Conservation (phyloP, 2,797 vertebrate species). For the Balearica regulorum region DNA sequence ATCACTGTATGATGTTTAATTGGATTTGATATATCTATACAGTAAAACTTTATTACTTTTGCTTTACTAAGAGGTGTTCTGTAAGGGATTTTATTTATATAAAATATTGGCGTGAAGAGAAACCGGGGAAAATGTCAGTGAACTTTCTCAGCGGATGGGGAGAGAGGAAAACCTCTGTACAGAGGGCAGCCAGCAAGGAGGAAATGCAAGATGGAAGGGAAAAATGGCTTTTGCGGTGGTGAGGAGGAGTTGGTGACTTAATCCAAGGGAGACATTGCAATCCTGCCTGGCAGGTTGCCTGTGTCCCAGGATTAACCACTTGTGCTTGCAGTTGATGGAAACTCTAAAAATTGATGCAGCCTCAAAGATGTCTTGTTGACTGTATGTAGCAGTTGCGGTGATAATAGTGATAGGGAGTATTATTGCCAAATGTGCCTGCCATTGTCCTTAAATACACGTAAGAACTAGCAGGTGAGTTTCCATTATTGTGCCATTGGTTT, state of each 20-base stretch:
- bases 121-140: neutral
- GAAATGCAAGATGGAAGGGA: neutral
- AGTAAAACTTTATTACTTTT: neutral
- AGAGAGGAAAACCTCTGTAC: neutral
- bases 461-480: neutral
- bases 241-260: neutral
- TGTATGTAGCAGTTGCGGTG: neutral
- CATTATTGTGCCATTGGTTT: neutral
- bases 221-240: neutral
- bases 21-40: neutral
- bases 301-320: neutral
- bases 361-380: neutral
- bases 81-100: neutral
- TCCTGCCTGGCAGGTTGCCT: neutral
- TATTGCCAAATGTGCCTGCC: neutral
- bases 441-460: neutral
- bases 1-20: neutral
- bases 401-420: neutral
- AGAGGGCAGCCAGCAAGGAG: neutral
- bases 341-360: neutral
- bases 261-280: neutral
- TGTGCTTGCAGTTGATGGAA: fast-evolving
- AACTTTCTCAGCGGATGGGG: neutral
- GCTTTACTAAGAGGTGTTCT: neutral
- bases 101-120: neutral